Conservation (phyloP, 2,888 invertebrate genomes). For the Aphelenchoides bicaudatus region DNA sequence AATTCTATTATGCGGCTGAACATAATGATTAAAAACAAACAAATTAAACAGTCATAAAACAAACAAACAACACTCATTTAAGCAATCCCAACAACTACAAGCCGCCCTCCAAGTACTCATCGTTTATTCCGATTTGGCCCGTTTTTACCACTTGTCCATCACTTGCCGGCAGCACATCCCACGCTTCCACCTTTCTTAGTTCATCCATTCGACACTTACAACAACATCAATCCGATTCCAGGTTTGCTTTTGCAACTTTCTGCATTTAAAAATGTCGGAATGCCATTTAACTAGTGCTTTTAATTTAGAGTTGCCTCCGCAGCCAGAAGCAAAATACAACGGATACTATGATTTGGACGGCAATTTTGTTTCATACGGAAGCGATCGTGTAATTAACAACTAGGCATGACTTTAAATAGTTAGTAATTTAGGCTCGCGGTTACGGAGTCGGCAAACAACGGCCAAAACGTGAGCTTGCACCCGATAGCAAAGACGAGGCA, state of each 20-base stretch:
- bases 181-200: neutral
- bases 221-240: slow-evolving; percentile 16
- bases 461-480: neutral
- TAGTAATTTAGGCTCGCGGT: neutral
- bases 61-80: no score
- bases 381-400: neutral
- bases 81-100: no score
- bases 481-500: neutral
- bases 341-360: slow-evolving; percentile 19
- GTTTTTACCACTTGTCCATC: slow-evolving; percentile 3
- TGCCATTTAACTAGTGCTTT: no score
- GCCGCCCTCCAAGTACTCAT: no score
- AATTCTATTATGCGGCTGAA: no score
- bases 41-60: no score
- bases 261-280: no score
- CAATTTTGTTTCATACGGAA: slow-evolving; percentile 16
- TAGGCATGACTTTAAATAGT: neutral
- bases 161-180: neutral
- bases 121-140: slow-evolving; percentile 18
- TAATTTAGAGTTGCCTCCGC: slow-evolving; percentile 17
- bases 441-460: neutral
- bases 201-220: slow-evolving; percentile 13
- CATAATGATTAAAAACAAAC: no score
- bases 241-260: no score
- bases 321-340: slow-evolving; percentile 12